Percentiles rank a stretch among this genome's conserved stretches.
phyloP scores from a whole-genome alignment of 2,888 invertebrate genomes.

The Troides aeacus region DNA sequence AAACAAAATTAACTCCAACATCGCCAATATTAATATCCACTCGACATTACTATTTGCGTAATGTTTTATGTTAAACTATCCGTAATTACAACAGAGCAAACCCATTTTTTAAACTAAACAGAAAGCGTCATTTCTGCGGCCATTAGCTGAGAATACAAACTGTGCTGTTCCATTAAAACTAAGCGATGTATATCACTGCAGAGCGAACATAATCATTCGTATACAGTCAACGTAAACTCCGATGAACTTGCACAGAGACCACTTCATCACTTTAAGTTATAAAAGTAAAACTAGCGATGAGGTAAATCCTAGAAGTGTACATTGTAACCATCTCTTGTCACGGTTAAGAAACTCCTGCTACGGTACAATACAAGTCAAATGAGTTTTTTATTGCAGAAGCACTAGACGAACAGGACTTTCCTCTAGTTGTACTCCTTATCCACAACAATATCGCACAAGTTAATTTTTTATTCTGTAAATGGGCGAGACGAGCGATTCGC shows the following conservation, averaged over 20 bases:
- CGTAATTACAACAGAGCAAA: slow-evolving; percentile 32
- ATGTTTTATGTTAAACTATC: slow-evolving; percentile 1
- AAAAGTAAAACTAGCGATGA: slow-evolving; percentile 71
- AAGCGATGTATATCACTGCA: slow-evolving; percentile 61
- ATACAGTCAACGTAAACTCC: slow-evolving; percentile 66
- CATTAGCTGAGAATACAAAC: slow-evolving; percentile 70
- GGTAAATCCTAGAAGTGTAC: slow-evolving; percentile 68
- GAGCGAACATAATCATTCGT: slow-evolving; percentile 68
- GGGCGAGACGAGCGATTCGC: too few relatives aligned
- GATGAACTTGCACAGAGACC: slow-evolving; percentile 56
- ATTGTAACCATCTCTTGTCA: slow-evolving; percentile 61
- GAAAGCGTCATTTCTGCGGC: slow-evolving; percentile 51
- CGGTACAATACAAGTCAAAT: not conserved
- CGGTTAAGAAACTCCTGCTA: slow-evolving; percentile 44
- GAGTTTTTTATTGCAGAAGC: not conserved
- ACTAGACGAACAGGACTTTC: not conserved
- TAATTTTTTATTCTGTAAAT: too few relatives aligned
- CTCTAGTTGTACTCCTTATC: too few relatives aligned
- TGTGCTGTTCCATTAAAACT: slow-evolving; percentile 64
- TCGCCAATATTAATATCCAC: not conserved
- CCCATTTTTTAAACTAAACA: slow-evolving; percentile 55
- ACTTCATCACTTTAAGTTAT: slow-evolving; percentile 74
- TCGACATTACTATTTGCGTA: not conserved
- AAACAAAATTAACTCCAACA: slow-evolving; percentile 22
- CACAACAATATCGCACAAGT: too few relatives aligned